Evolutionary conservation across 2,888 invertebrate species (phyloP).

Genomic region (Notodonta dromedarius): DNA sequence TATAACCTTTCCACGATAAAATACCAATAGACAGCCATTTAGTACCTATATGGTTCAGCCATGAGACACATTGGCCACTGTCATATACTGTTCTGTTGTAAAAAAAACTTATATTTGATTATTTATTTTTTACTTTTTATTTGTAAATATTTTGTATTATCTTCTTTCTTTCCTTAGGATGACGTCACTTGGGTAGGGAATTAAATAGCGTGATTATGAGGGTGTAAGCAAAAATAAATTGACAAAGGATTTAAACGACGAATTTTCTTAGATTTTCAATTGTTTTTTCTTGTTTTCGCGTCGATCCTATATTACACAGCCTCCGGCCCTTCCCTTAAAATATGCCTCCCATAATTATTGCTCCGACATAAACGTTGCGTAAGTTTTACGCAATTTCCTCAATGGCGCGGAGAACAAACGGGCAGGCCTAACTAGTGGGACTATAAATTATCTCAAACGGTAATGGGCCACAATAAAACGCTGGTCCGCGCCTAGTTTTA

Average conservation of each 20-base stretch:
- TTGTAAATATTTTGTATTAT: too few species aligned
- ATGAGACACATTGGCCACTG: too few species aligned
- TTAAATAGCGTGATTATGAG: too few species aligned
- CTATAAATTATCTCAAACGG: conserved; percentile 46
- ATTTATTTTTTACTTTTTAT: too few species aligned
- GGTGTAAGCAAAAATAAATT: too few species aligned
- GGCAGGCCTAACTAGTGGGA: conserved; percentile 31
- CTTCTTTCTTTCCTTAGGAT: too few species aligned
- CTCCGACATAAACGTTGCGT: conserved; percentile 1
- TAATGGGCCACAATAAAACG: conserved; percentile 45
- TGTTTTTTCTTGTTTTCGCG: background rate
- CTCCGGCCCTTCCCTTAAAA: conserved; percentile 1
- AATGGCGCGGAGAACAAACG: conserved; percentile 34
- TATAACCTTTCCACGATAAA: too few species aligned
- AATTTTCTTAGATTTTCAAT: background rate
- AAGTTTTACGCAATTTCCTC: conserved; percentile 24
- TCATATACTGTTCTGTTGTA: too few species aligned
- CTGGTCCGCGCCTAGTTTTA: conserved; percentile 27
- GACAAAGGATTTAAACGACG: background rate
- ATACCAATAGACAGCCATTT: too few species aligned
- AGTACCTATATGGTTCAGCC: too few species aligned
- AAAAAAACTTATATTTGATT: too few species aligned
- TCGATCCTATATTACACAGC: background rate
- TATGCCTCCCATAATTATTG: conserved; percentile 9
- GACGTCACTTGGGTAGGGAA: too few species aligned